A percentile compares a stretch with the other conserved stretches of the same genome.
phyloP scores from a whole-genome alignment of 2,888 invertebrate species.

The Ectemnius continuus region DNA sequence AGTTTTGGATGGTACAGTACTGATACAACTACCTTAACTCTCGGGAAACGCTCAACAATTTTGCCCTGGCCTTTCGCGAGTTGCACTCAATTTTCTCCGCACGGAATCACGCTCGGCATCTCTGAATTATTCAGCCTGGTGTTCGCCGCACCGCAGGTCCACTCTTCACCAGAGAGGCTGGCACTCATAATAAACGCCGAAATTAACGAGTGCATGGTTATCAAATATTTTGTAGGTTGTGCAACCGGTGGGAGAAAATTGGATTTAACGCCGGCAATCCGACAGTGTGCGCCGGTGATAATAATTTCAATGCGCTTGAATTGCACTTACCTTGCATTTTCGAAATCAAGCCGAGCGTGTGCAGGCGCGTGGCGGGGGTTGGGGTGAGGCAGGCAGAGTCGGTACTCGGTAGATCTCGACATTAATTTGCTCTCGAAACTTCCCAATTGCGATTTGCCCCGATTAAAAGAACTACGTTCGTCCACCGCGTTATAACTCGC shows the following conservation, averaged over 20 bases:
- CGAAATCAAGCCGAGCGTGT: not conserved
- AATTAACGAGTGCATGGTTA: not conserved
- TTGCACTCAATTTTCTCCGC: no score
- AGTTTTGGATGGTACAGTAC: no score
- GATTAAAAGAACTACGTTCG: not conserved
- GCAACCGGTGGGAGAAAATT: constrained; percentile 2
- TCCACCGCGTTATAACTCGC: not conserved
- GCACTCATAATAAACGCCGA: not conserved
- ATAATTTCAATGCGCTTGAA: constrained; percentile 5
- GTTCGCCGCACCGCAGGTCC: no score
- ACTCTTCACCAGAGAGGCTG: not conserved
- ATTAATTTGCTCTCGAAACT: constrained; percentile 1
- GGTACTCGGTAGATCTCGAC: not conserved
- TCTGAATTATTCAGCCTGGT: no score
- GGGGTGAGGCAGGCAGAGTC: not conserved
- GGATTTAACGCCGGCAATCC: constrained; percentile 6
- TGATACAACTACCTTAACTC: no score
- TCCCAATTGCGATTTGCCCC: not conserved
- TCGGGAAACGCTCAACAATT: no score
- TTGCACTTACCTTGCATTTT: constrained; percentile 7
- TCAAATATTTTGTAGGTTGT: not conserved
- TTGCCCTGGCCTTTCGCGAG: no score
- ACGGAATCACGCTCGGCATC: no score
- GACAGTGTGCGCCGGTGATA: constrained; percentile 1
- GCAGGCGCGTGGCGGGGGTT: not conserved